These are phyloP conservation scores for Yoshiicerus persimilis DNA, from an alignment of 1,140 invertebrate species.

Conservation along the genomic window DNA sequence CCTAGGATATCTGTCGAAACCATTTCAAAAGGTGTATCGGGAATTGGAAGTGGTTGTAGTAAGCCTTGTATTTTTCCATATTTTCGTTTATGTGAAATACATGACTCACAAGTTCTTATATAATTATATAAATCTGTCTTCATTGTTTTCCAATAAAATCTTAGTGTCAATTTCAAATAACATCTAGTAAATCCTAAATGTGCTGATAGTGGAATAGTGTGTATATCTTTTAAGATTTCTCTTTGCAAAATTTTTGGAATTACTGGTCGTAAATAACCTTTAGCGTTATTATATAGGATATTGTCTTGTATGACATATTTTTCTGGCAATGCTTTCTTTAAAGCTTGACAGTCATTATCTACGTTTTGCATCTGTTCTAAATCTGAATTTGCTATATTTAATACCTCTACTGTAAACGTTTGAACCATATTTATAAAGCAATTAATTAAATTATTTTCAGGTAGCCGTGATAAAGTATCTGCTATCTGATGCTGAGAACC, in stretches of 20 bases:
- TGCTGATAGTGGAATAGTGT: background rate
- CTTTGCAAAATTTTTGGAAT: background rate
- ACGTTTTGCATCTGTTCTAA: background rate
- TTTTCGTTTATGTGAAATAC: constrained; percentile 42
- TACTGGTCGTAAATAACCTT: background rate
- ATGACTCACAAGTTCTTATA: background rate
- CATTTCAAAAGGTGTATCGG: constrained; percentile 44
- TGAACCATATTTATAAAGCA: background rate
- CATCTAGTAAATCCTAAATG: background rate
- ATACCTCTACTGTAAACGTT: background rate
- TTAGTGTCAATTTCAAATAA: background rate
- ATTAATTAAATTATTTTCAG: background rate
- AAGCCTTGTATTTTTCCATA: constrained; percentile 46
- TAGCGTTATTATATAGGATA: background rate
- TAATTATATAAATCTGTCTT: background rate
- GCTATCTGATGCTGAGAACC: background rate
- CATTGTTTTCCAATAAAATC: background rate
- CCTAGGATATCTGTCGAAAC: constrained; percentile 51
- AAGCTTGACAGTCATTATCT: background rate
- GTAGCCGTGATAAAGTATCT: background rate
- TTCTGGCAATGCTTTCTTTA: background rate
- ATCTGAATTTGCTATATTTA: background rate
- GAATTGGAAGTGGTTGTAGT: constrained; percentile 51
- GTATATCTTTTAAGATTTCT: background rate
- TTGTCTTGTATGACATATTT: background rate